Evolutionary conservation across 2,113 vertebrate genomes (phyloP).

Genomic region (Chaetura pelagica): DNA sequence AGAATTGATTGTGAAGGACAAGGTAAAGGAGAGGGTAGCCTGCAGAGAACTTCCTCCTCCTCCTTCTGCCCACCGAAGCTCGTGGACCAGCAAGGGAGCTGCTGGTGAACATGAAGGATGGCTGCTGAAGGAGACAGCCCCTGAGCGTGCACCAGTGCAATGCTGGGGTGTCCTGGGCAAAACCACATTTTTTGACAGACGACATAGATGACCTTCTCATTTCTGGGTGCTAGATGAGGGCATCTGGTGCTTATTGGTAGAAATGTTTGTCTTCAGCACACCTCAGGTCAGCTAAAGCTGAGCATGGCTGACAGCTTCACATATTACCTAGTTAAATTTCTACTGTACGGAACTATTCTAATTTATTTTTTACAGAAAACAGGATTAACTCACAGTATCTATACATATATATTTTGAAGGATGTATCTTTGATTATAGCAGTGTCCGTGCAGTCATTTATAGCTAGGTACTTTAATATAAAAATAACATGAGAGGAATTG

Average conservation of each 20-base stretch:
- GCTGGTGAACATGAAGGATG: not conserved
- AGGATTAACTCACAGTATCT: not conserved
- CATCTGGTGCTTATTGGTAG: not conserved
- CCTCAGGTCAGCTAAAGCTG: not conserved
- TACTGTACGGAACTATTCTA: not conserved
- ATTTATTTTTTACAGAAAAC: not conserved
- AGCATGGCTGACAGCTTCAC: not conserved
- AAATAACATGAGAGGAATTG: not conserved
- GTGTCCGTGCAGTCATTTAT: not conserved
- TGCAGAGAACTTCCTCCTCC: not conserved
- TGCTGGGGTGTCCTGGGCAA: not conserved
- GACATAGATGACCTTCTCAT: fast-evolving
- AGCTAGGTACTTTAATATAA: not conserved
- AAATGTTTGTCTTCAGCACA: not conserved
- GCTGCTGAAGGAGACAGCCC: not conserved
- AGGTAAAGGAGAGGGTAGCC: not conserved
- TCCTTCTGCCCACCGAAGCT: not conserved
- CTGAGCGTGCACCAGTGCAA: fast-evolving
- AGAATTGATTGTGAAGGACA: fast-evolving
- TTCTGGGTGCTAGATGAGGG: not conserved
- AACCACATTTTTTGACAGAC: not conserved
- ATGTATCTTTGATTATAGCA: not conserved
- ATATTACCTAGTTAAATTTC: not conserved
- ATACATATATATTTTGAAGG: not conserved
- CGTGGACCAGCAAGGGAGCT: not conserved